phyloP scores from a whole-genome alignment of 2,113 vertebrate genomes.

The Mormoops blainvillei region DNA sequence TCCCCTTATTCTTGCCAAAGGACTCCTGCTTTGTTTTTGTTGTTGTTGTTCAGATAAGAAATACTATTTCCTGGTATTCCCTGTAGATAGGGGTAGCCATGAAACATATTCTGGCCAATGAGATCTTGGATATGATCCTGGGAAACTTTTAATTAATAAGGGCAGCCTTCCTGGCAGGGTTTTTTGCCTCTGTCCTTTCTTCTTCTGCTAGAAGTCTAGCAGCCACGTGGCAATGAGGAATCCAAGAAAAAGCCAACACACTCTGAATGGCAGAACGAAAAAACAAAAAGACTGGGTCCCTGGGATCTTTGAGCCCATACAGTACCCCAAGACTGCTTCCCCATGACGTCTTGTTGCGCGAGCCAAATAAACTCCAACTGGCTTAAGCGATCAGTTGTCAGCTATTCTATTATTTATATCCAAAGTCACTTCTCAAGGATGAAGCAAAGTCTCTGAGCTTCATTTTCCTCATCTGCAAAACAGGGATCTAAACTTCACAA shows the following conservation, averaged over 20 bases:
- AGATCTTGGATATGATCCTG: not conserved
- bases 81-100: not conserved
- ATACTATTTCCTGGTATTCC: not conserved
- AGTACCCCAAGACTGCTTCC: not conserved
- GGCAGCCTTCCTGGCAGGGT: not conserved
- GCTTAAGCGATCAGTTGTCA: not conserved
- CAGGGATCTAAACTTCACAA: not conserved
- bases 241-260: not conserved
- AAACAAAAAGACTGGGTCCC: not conserved
- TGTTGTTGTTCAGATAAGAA: not conserved
- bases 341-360: too few species aligned
- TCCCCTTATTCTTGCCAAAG: not conserved
- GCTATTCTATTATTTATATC: not conserved
- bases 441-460: not conserved
- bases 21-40: not conserved
- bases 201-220: not conserved
- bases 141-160: not conserved
- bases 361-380: not conserved
- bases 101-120: not conserved
- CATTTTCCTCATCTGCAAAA: not conserved
- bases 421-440: not conserved
- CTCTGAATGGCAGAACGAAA: not conserved
- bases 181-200: not conserved
- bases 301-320: not conserved
- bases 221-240: not conserved